Evolutionary conservation across 1,140 invertebrate genomes (phyloP).

Genomic region (Thereuonema tuberculata): DNA sequence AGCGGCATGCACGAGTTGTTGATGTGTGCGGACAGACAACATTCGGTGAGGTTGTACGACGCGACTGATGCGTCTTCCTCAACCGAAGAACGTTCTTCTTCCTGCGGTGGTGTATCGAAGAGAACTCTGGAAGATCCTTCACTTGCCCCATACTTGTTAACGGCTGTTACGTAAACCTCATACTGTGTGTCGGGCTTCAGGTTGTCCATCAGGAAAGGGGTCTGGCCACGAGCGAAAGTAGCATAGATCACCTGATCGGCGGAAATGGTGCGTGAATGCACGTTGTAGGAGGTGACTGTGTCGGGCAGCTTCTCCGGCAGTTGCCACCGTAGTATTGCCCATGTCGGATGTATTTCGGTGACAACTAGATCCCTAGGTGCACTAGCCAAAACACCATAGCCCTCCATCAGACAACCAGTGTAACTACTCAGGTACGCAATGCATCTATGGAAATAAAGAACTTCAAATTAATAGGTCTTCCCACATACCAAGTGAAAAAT

Average conservation of each 20-base stretch:
- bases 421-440: conserved; percentile 62
- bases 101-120: conserved; percentile 40
- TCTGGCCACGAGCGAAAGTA: conserved; percentile 21
- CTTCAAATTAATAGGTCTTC: too few relatives aligned
- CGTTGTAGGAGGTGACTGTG: conserved; percentile 52
- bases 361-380: conserved; percentile 49
- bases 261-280: conserved; percentile 45
- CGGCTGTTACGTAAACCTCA: conserved; percentile 65
- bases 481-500: too few relatives aligned
- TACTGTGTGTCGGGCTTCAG: conserved; percentile 56
- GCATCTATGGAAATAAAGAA: too few relatives aligned
- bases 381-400: conserved; percentile 62
- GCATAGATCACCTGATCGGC: conserved; percentile 31
- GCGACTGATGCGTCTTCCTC: conserved; percentile 2
- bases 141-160: conserved; percentile 60
- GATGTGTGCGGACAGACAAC: conserved; percentile 53
- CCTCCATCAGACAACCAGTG: conserved; percentile 61
- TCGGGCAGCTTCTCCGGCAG: conserved; percentile 49
- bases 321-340: conserved; percentile 62
- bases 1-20: conserved; percentile 57
- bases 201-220: conserved; percentile 55
- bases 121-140: conserved; percentile 54
- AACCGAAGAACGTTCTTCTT: background rate
- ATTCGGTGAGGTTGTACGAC: conserved; percentile 57
- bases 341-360: conserved; percentile 53